phyloP scores from a whole-genome alignment of 2,888 invertebrate species.

The Epinotia ramella region DNA sequence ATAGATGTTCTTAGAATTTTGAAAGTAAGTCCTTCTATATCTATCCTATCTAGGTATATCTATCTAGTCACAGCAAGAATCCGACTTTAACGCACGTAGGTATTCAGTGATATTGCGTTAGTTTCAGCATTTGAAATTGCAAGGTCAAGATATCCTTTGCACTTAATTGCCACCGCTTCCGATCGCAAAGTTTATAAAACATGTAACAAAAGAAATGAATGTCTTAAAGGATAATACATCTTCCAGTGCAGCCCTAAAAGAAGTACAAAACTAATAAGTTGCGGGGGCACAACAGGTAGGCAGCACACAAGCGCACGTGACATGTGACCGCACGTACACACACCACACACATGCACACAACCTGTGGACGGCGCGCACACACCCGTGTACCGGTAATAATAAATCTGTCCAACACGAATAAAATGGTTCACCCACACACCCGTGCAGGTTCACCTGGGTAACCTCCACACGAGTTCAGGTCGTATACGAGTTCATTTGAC shows the following conservation, averaged over 20 bases:
- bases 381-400: slow-evolving; percentile 65
- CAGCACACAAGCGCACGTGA: slow-evolving; percentile 71
- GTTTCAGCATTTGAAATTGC: slow-evolving; percentile 9
- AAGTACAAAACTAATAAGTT: slow-evolving; percentile 73
- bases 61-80: neutral
- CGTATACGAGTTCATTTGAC: slow-evolving; percentile 72
- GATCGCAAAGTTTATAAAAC: slow-evolving; percentile 57
- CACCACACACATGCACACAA: slow-evolving; percentile 46
- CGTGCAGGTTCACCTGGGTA: slow-evolving; percentile 68
- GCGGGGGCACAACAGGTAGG: slow-evolving; percentile 81
- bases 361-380: slow-evolving; percentile 54
- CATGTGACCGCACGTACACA: slow-evolving; percentile 76
- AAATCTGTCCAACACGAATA: slow-evolving; percentile 79
- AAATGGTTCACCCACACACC: slow-evolving; percentile 77
- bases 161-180: slow-evolving; percentile 54
- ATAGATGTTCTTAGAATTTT: neutral
- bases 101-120: neutral
- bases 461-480: slow-evolving; percentile 76
- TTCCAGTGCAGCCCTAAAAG: slow-evolving; percentile 73
- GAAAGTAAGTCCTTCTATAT: neutral
- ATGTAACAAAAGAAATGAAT: slow-evolving; percentile 61
- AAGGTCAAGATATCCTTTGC: slow-evolving; percentile 51
- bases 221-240: slow-evolving; percentile 66
- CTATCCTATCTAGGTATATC: neutral
- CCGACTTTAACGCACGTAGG: too few relatives aligned